Evolutionary conservation across 2,797 vertebrate genomes (phyloP).

Genomic region (Cossypha dichroa): DNA sequence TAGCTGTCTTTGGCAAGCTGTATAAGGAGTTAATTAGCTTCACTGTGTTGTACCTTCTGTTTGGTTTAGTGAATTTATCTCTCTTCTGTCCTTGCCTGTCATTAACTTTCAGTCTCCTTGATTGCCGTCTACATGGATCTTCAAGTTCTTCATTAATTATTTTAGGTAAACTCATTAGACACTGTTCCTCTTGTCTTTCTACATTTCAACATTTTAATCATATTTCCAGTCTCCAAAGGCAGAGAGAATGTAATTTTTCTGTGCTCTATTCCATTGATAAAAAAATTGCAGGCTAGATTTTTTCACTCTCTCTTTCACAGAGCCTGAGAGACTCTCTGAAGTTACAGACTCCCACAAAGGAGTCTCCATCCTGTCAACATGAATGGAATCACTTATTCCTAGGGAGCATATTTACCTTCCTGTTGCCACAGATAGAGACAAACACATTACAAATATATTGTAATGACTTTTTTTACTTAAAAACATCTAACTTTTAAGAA

Average conservation of each 20-base stretch:
- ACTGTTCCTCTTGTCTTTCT: background rate
- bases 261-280: background rate
- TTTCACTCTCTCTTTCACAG: background rate
- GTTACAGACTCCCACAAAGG: background rate
- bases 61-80: constrained; percentile 13
- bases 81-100: background rate
- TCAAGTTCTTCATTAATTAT: background rate
- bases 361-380: background rate
- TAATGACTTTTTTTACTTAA: background rate
- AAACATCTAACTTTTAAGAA: background rate
- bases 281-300: background rate
- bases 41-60: background rate
- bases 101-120: constrained; percentile 25
- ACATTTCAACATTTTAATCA: background rate
- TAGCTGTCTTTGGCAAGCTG: constrained; percentile 19
- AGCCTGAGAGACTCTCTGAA: background rate
- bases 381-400: background rate
- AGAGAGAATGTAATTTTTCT: background rate
- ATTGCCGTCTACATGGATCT: background rate
- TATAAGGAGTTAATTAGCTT: constrained; percentile 27
- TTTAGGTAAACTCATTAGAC: constrained; percentile 41
- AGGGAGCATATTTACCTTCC: background rate
- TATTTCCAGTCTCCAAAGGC: background rate
- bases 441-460: background rate
- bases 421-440: background rate